Evolutionary conservation across 2,113 vertebrate species (phyloP).

Genomic region (Hiodon tergisus): DNA sequence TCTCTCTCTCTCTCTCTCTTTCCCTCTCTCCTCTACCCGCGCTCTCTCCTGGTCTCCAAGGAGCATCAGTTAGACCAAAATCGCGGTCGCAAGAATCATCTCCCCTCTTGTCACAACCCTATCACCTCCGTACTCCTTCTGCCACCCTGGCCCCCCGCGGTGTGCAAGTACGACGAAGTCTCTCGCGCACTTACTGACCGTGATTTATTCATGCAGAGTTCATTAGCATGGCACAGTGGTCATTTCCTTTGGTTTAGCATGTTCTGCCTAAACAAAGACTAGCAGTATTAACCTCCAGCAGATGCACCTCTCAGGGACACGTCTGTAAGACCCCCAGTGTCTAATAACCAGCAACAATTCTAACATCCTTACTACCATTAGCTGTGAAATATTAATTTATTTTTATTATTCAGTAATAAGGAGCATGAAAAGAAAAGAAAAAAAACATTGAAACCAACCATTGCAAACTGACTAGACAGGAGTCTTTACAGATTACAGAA

Average conservation of each 20-base stretch:
- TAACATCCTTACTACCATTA: background rate
- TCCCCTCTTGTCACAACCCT: constrained; percentile 15
- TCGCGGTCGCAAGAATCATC: constrained; percentile 10
- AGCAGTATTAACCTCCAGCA: constrained; percentile 37
- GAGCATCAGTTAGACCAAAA: constrained; percentile 12
- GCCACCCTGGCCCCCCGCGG: background rate
- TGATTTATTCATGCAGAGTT: constrained; percentile 56
- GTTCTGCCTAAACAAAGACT: constrained; percentile 52
- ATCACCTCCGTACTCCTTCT: constrained; percentile 18
- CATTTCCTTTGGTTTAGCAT: constrained; percentile 60
- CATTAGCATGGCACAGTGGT: constrained; percentile 64
- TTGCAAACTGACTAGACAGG: too few species aligned
- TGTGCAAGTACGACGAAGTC: constrained; percentile 2
- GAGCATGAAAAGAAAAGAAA: too few species aligned
- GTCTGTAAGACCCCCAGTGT: constrained; percentile 13
- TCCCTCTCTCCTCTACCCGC: constrained; percentile 18
- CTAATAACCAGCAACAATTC: constrained; percentile 7
- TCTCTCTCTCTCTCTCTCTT: constrained; percentile 35
- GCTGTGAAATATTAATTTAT: background rate
- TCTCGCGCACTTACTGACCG: constrained; percentile 51
- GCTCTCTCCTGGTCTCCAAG: constrained; percentile 14
- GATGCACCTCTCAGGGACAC: constrained; percentile 7
- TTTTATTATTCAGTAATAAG: too few species aligned
- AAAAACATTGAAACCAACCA: too few species aligned
- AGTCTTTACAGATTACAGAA: too few species aligned